Percentiles rank a stretch among this genome's conserved stretches.
phyloP scores from a whole-genome alignment of 2,888 invertebrate species.

The Antheraea assamensis region DNA sequence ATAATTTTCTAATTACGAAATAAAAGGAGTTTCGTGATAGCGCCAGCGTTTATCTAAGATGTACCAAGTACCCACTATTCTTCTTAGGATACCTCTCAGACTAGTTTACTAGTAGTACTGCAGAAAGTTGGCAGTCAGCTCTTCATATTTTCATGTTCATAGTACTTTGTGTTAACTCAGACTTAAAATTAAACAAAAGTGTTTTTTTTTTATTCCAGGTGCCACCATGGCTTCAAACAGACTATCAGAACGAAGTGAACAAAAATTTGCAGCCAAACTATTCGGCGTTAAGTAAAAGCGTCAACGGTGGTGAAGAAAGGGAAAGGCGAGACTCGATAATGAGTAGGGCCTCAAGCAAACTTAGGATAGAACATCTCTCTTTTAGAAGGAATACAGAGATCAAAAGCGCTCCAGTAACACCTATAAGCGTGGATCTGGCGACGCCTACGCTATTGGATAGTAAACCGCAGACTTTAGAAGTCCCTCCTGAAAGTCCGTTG shows the following conservation, averaged over 20 bases:
- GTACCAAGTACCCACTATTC: background rate
- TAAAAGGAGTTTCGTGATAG: background rate
- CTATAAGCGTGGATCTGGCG: slow-evolving; percentile 50
- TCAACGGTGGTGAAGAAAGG: slow-evolving; percentile 65
- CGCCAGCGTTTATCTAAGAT: background rate
- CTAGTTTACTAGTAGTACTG: too few species aligned
- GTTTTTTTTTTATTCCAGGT: slow-evolving; percentile 71
- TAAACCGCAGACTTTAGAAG: slow-evolving; percentile 50
- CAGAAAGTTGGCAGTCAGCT: too few species aligned
- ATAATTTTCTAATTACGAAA: background rate
- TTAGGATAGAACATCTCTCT: slow-evolving; percentile 72
- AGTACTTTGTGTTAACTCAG: too few species aligned
- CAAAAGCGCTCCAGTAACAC: slow-evolving; percentile 64
- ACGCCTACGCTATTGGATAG: slow-evolving; percentile 39
- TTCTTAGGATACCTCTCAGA: background rate
- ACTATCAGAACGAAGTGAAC: slow-evolving; percentile 79
- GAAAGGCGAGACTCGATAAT: slow-evolving; percentile 73
- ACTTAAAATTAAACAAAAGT: too few species aligned
- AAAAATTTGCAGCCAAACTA: slow-evolving; percentile 76
- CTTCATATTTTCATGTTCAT: background rate
- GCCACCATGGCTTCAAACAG: slow-evolving; percentile 88
- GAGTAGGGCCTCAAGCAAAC: slow-evolving; percentile 73
- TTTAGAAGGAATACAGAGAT: slow-evolving; percentile 61
- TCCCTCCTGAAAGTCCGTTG: slow-evolving; percentile 70
- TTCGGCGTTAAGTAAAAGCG: slow-evolving; percentile 67